Evolutionary conservation across 2,888 invertebrate genomes (phyloP).

Genomic region (Amitus sp.): DNA sequence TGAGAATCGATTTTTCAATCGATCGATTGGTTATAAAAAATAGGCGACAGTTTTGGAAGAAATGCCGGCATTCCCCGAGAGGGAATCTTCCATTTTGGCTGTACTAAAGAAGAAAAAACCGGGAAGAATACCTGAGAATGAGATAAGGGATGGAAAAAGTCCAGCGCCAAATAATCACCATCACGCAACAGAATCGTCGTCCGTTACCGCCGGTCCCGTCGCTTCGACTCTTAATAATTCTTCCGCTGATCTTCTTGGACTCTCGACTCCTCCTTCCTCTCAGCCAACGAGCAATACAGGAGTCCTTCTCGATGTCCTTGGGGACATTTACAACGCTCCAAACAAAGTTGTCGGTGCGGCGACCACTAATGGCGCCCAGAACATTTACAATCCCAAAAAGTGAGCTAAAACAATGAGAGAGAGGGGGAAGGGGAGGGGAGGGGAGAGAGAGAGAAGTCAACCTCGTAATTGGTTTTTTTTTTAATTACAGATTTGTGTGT

Average conservation of each 20-base stretch:
- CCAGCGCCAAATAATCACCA: constrained; percentile 71
- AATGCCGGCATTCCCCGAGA: constrained; percentile 99
- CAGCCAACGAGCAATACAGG: constrained; percentile 78
- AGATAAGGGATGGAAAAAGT: constrained; percentile 84
- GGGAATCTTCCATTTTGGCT: constrained; percentile 96
- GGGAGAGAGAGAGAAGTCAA: too few species aligned
- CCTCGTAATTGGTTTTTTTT: too few species aligned
- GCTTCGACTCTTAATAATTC: constrained; percentile 67
- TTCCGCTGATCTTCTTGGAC: constrained; percentile 86
- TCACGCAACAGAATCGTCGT: constrained; percentile 66
- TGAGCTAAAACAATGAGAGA: too few species aligned
- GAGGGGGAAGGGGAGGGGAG: too few species aligned
- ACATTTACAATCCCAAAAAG: constrained; percentile 89
- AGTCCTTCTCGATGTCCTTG: constrained; percentile 88
- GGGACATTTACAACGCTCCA: constrained; percentile 82
- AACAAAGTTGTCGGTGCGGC: constrained; percentile 72
- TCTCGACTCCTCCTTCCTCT: constrained; percentile 86
- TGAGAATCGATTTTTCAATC: background rate
- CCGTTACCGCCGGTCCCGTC: constrained; percentile 46
- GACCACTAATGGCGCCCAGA: constrained; percentile 70
- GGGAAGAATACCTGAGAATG: constrained; percentile 90
- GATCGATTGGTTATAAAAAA: too few species aligned
- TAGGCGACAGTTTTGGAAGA: constrained; percentile 98
- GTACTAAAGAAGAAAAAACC: constrained; percentile 99
- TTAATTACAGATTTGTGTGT: constrained; percentile 85